phyloP scores from a whole-genome alignment of 2,888 invertebrate genomes.

The Drosophila mimetica region DNA sequence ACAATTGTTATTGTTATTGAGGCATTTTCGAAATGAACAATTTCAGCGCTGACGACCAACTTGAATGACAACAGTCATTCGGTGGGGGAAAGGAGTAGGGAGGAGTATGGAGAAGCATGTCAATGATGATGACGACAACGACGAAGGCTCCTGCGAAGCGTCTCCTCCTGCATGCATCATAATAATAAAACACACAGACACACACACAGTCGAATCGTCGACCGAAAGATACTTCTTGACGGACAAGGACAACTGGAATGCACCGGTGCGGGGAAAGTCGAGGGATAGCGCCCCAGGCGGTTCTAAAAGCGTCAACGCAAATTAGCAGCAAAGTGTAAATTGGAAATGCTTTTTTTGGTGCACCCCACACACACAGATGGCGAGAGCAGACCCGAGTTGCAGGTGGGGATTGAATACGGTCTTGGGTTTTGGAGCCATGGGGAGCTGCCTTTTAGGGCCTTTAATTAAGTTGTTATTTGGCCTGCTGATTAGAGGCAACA shows the following conservation, averaged over 20 bases:
- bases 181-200: conserved; percentile 73
- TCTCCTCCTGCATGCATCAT: conserved; percentile 74
- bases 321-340: conserved; percentile 81
- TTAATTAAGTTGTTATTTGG: conserved; percentile 76
- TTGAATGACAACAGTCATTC: conserved; percentile 65
- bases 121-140: conserved; percentile 64
- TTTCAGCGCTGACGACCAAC: conserved; percentile 70
- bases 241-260: conserved; percentile 73
- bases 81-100: conserved; percentile 15
- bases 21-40: conserved; percentile 81
- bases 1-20: conserved; percentile 81
- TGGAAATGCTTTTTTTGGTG: conserved; percentile 80
- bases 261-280: conserved; percentile 41
- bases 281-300: conserved; percentile 68
- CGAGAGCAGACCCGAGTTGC: background rate
- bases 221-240: conserved; percentile 63
- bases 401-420: conserved; percentile 15
- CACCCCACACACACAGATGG: conserved; percentile 60
- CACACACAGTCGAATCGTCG: conserved; percentile 22
- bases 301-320: conserved; percentile 79
- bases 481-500: conserved; percentile 69
- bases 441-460: conserved; percentile 66
- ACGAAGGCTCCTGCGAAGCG: conserved; percentile 52
- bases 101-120: conserved; percentile 66
- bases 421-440: conserved; percentile 8